Evolutionary conservation across 2,888 invertebrate genomes (phyloP).

Genomic region (Cataglyphis albicans): DNA sequence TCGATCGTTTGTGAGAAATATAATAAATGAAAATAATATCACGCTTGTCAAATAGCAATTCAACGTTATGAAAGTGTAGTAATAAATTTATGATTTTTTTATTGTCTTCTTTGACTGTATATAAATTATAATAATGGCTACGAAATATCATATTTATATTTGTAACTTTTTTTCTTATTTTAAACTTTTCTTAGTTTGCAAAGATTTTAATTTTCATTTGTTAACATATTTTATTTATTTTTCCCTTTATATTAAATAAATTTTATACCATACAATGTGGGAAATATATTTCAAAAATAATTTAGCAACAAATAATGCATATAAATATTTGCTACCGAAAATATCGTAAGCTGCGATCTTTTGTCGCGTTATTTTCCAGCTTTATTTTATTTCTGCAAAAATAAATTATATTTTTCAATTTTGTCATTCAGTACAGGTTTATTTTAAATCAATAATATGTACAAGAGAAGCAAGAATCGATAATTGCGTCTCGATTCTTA

Average conservation of each 20-base stretch:
- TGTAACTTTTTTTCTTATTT: background rate
- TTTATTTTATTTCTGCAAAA: background rate
- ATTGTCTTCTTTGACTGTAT: background rate
- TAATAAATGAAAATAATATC: slow-evolving; percentile 32
- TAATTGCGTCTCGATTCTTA: background rate
- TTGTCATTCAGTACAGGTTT: background rate
- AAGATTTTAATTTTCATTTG: background rate
- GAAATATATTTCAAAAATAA: background rate
- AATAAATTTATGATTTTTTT: slow-evolving; percentile 4
- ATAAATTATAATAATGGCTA: background rate
- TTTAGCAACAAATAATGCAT: background rate
- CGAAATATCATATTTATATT: background rate
- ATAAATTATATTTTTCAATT: background rate
- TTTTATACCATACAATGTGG: background rate
- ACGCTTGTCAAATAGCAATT: background rate
- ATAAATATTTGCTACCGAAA: background rate
- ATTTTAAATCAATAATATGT: background rate
- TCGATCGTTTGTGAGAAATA: slow-evolving; percentile 17
- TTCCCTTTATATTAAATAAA: background rate
- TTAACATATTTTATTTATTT: background rate
- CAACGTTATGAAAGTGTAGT: background rate
- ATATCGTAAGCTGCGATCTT: background rate
- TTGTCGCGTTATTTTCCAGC: background rate
- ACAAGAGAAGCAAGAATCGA: background rate
- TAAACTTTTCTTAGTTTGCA: background rate